Evolutionary conservation across 2,113 vertebrate species (phyloP).

Genomic region (Narcine bancroftii): DNA sequence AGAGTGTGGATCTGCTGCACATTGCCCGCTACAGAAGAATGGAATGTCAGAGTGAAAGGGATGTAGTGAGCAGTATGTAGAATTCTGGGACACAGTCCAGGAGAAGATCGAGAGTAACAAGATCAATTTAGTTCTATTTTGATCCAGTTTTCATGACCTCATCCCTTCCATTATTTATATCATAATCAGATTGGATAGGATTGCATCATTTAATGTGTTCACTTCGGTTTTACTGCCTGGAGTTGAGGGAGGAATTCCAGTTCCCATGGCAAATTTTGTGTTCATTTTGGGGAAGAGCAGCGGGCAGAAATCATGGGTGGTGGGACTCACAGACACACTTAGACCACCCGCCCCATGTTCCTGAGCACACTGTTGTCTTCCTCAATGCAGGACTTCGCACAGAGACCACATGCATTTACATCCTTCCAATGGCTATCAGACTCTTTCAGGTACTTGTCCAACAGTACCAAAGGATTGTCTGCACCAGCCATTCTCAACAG

Average conservation of each 20-base stretch:
- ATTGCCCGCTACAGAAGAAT: no score
- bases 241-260: neutral
- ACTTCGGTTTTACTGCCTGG: neutral
- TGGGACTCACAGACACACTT: neutral
- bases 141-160: neutral
- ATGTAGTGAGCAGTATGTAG: neutral
- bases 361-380: no score
- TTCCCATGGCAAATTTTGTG: neutral
- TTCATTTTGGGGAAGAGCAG: no score
- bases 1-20: no score
- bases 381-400: neutral
- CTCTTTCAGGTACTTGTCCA: no score
- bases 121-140: slow-evolving; percentile 6
- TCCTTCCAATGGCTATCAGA: no score
- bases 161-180: slow-evolving; percentile 30
- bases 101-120: neutral
- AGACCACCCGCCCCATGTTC: neutral
- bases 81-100: neutral
- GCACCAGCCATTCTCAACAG: no score
- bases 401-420: neutral
- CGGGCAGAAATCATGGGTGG: no score
- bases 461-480: no score
- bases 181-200: neutral
- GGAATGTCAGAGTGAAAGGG: neutral
- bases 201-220: neutral